phyloP scores from a whole-genome alignment of 2,797 vertebrate genomes.

The Alcedo quadribrachys region DNA sequence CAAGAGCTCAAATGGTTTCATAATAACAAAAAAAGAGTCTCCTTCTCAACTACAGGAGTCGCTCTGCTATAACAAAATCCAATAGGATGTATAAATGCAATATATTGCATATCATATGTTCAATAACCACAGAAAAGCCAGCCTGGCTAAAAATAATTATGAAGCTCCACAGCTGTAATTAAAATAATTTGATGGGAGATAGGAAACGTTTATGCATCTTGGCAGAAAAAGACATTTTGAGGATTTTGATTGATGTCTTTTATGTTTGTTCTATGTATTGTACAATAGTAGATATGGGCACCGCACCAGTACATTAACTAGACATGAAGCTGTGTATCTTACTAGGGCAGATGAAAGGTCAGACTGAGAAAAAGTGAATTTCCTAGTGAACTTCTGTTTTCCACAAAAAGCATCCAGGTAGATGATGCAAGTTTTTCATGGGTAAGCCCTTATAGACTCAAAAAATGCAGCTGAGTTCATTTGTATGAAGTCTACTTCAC shows the following conservation, averaged over 20 bases:
- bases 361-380: not conserved
- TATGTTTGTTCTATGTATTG: slow-evolving; percentile 66
- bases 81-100: slow-evolving; percentile 34
- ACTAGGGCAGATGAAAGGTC: slow-evolving; percentile 7
- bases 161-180: slow-evolving; percentile 79
- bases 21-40: not conserved
- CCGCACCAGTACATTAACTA: slow-evolving; percentile 42
- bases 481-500: not conserved
- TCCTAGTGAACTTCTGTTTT: not conserved
- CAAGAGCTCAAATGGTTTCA: not conserved
- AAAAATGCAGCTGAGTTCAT: not conserved
- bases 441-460: not conserved
- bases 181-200: slow-evolving; percentile 81
- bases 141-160: slow-evolving; percentile 72
- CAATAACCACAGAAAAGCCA: slow-evolving; percentile 67
- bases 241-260: slow-evolving; percentile 78
- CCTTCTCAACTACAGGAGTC: slow-evolving; percentile 32
- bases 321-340: not conserved
- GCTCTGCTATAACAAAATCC: slow-evolving; percentile 37
- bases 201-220: slow-evolving; percentile 77
- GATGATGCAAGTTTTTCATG: not conserved
- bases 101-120: slow-evolving; percentile 58
- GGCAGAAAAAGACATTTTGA: slow-evolving; percentile 78
- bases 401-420: not conserved
- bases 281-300: slow-evolving; percentile 60